Evolutionary conservation across 2,113 vertebrate genomes (phyloP).

Genomic region (Tychaedon coryphoeus): DNA sequence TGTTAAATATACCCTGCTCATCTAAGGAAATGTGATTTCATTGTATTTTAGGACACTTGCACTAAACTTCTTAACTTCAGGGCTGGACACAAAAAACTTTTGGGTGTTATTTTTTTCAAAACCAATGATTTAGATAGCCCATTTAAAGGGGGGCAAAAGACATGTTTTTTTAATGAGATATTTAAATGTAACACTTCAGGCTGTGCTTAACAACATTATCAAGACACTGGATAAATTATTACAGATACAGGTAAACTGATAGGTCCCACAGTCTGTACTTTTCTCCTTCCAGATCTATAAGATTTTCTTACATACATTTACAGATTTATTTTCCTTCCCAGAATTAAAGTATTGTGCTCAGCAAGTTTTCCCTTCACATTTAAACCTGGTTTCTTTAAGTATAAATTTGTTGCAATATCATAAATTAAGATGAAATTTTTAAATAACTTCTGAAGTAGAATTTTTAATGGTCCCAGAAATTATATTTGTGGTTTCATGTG

Average conservation of each 20-base stretch:
- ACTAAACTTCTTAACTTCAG: neutral
- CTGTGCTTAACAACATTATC: neutral
- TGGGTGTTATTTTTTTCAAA: neutral
- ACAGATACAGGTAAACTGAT: neutral
- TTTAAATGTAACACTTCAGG: neutral
- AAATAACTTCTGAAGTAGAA: neutral
- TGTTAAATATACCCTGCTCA: neutral
- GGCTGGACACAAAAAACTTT: neutral
- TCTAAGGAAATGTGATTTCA: neutral
- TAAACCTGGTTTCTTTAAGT: neutral
- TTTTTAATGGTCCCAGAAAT: neutral
- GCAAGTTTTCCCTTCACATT: neutral
- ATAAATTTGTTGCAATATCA: neutral
- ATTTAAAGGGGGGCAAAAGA: neutral
- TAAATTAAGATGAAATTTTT: neutral
- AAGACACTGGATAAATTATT: neutral
- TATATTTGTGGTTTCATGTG: neutral
- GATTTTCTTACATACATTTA: neutral
- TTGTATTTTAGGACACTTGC: neutral
- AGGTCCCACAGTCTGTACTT: neutral
- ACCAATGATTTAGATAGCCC: neutral
- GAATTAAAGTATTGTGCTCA: neutral
- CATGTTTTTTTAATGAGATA: rapidly evolving
- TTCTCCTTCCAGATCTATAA: neutral
- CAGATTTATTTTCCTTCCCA: neutral